These are phyloP conservation scores for Pluvianellus socialis DNA, from an alignment of 2,113 vertebrate species.

Conservation along the genomic window DNA sequence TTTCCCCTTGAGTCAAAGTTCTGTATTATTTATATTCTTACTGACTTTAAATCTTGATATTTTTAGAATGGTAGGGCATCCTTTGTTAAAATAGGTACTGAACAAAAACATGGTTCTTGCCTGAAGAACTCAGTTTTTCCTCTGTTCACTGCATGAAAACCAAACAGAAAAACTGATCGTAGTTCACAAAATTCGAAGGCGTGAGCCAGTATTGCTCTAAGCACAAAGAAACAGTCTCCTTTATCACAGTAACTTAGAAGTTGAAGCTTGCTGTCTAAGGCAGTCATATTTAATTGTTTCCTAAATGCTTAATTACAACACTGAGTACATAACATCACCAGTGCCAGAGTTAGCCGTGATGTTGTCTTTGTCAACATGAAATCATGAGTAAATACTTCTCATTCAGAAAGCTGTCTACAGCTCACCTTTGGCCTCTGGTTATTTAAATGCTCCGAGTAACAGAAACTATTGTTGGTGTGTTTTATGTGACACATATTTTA, in stretches of 20 bases:
- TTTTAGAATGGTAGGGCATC: neutral
- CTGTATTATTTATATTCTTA: neutral
- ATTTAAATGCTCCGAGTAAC: neutral
- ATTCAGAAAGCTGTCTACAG: neutral
- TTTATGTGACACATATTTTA: neutral
- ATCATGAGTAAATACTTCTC: neutral
- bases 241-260: neutral
- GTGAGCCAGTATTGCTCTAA: neutral
- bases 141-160: too few species aligned
- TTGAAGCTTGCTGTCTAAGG: neutral
- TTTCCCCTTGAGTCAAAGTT: neutral
- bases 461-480: accelerated
- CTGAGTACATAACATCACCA: neutral
- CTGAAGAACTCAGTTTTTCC: neutral
- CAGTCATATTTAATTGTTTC: neutral
- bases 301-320: neutral
- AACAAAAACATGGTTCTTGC: neutral
- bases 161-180: neutral
- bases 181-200: neutral
- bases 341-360: neutral
- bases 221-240: neutral
- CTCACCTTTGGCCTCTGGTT: neutral
- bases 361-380: neutral
- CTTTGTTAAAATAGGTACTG: neutral
- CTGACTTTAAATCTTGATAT: neutral